Evolutionary conservation across 2,888 invertebrate species (phyloP).

Genomic region (Scaeva pyrastri): DNA sequence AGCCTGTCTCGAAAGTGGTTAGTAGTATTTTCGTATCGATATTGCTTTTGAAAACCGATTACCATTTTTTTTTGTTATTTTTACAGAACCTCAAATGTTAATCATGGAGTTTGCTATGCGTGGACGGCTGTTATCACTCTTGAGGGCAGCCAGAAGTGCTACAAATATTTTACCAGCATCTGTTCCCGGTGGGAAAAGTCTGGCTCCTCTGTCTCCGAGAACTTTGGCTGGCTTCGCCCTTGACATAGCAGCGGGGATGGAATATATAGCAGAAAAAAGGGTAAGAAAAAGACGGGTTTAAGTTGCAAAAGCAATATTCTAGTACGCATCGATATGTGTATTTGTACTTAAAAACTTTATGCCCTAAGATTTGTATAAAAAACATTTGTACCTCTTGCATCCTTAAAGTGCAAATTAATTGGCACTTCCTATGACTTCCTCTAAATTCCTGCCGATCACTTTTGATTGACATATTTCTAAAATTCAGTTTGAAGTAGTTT

Average conservation of each 20-base stretch:
- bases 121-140: slow-evolving; percentile 90
- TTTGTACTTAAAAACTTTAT: no score
- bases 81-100: slow-evolving; percentile 91
- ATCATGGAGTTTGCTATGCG: slow-evolving; percentile 95
- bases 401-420: no score
- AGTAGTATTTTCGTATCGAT: background rate
- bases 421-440: no score
- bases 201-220: slow-evolving; percentile 84
- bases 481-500: no score
- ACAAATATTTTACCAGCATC: slow-evolving; percentile 84
- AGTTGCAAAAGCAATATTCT: no score
- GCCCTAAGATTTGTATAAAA: no score
- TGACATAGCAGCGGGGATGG: slow-evolving; percentile 94
- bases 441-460: no score
- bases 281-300: slow-evolving; percentile 83
- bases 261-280: slow-evolving; percentile 91
- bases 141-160: slow-evolving; percentile 86
- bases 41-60: slow-evolving; percentile 6
- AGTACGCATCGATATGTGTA: no score
- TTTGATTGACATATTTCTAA: no score
- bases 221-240: slow-evolving; percentile 92
- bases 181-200: slow-evolving; percentile 82
- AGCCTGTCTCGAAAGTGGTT: slow-evolving; percentile 93
- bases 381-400: no score
- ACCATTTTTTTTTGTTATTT: slow-evolving; percentile 77